Conservation (phyloP, 2,888 invertebrate species). For the Trissolcus japonicus region DNA sequence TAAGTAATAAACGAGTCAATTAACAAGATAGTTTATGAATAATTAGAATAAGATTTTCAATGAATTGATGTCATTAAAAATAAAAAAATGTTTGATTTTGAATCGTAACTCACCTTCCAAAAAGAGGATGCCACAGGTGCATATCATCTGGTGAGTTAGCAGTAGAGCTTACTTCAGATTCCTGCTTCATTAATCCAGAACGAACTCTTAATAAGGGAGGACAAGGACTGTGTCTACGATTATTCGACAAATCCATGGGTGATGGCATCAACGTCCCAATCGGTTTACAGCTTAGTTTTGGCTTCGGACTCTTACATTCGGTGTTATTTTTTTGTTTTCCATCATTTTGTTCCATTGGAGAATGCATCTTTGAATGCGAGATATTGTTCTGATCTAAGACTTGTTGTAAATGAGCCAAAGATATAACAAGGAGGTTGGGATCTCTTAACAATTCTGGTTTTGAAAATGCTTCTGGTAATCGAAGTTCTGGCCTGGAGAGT, state of each 20-base stretch:
- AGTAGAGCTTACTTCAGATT: constrained; percentile 72
- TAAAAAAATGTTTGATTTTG: too few species aligned
- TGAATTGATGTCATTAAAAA: too few species aligned
- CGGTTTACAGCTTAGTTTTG: constrained; percentile 73
- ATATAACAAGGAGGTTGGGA: constrained; percentile 87
- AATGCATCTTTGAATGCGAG: constrained; percentile 46
- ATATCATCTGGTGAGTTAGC: constrained; percentile 75
- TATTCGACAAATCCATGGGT: constrained; percentile 72
- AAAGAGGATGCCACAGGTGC: constrained; percentile 90
- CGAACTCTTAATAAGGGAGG: constrained; percentile 70
- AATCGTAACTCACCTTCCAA: constrained; percentile 83
- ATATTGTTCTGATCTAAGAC: constrained; percentile 71
- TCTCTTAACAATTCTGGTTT: constrained; percentile 85
- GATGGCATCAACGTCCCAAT: constrained; percentile 73
- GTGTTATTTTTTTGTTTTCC: constrained; percentile 26
- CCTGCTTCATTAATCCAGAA: constrained; percentile 70
- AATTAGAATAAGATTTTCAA: too few species aligned
- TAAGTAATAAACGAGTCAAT: too few species aligned
- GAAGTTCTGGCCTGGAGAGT: constrained; percentile 83
- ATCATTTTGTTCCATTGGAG: constrained; percentile 26
- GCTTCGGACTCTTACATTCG: constrained; percentile 61
- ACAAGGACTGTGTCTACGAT: constrained; percentile 64
- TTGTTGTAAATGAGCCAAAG: constrained; percentile 82
- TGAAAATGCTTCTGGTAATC: constrained; percentile 85
- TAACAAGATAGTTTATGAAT: too few species aligned